These are phyloP conservation scores for Pedicia rivosa DNA, from an alignment of 2,888 invertebrate species.

Conservation along the genomic window DNA sequence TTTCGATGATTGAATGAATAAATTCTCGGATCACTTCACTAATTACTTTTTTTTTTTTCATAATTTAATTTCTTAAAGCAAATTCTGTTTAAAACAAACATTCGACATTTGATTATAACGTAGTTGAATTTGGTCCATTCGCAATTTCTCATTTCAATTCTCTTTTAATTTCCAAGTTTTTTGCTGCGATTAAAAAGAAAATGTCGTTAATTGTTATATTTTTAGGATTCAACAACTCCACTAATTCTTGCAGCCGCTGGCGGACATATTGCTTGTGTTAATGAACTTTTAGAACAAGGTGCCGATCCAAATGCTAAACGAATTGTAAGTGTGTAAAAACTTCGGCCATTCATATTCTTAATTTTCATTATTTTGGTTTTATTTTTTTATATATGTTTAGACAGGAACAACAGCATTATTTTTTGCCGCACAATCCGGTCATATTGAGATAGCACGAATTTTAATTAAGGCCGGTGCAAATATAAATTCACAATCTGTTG, in stretches of 20 bases:
- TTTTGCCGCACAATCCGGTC: conserved; percentile 89
- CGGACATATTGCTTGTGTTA: conserved; percentile 75
- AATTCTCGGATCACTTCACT: too few species aligned
- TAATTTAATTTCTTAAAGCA: too few species aligned
- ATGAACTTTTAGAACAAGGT: conserved; percentile 76
- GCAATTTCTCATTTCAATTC: too few species aligned
- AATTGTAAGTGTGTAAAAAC: conserved; percentile 38
- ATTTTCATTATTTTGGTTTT: background rate
- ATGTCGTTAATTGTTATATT: conserved; percentile 12
- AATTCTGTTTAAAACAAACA: too few species aligned
- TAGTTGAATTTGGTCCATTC: too few species aligned
- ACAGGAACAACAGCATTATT: conserved; percentile 88
- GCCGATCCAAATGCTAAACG: conserved; percentile 75
- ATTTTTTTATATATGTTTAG: conserved; percentile 32
- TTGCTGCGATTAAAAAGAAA: too few species aligned
- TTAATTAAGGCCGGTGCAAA: conserved; percentile 63
- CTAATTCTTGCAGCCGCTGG: conserved; percentile 82
- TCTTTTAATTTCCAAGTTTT: too few species aligned
- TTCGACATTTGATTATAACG: too few species aligned
- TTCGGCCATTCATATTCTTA: background rate
- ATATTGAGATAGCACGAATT: conserved; percentile 61
- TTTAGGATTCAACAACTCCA: conserved; percentile 89
- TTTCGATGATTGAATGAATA: too few species aligned
- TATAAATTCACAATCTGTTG: conserved; percentile 66
- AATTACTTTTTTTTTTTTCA: too few species aligned